Evolutionary conservation across 2,888 invertebrate genomes (phyloP).

Genomic region (Sphecodes monilicornis): DNA sequence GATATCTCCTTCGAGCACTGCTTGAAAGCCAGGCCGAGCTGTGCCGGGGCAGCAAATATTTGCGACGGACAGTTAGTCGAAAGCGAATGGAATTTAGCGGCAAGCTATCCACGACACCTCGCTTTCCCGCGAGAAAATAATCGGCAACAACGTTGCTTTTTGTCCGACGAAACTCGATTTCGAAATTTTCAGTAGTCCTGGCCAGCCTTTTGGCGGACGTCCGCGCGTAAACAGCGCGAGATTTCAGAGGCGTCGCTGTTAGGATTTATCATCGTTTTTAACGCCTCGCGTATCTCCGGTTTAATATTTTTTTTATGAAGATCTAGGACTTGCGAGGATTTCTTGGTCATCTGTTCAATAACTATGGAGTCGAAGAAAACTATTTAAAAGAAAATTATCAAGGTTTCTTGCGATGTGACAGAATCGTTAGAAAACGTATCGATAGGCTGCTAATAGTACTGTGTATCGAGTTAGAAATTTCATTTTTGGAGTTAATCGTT

Average conservation of each 20-base stretch:
- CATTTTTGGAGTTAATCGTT: too few species aligned
- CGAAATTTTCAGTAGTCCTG: not conserved
- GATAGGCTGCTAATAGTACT: too few species aligned
- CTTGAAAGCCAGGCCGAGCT: not conserved
- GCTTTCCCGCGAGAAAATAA: not conserved
- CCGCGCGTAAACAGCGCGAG: not conserved
- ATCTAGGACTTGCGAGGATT: too few species aligned
- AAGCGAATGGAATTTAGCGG: not conserved
- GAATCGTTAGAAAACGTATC: too few species aligned
- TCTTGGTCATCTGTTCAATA: too few species aligned
- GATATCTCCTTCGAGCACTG: conserved; percentile 1
- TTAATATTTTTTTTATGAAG: too few species aligned
- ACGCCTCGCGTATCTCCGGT: not conserved
- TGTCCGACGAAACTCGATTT: not conserved
- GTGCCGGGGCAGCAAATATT: not conserved
- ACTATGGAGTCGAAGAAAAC: too few species aligned
- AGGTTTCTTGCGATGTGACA: too few species aligned
- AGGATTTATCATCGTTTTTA: too few species aligned
- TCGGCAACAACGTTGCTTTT: not conserved
- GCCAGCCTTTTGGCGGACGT: not conserved
- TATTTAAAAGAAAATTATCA: too few species aligned
- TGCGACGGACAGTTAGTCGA: not conserved
- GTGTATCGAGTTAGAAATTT: too few species aligned
- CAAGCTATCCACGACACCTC: not conserved
- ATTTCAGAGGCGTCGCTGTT: not conserved